Conservation (phyloP, 2,113 vertebrate genomes). For the Eptesicus fuscus region DNA sequence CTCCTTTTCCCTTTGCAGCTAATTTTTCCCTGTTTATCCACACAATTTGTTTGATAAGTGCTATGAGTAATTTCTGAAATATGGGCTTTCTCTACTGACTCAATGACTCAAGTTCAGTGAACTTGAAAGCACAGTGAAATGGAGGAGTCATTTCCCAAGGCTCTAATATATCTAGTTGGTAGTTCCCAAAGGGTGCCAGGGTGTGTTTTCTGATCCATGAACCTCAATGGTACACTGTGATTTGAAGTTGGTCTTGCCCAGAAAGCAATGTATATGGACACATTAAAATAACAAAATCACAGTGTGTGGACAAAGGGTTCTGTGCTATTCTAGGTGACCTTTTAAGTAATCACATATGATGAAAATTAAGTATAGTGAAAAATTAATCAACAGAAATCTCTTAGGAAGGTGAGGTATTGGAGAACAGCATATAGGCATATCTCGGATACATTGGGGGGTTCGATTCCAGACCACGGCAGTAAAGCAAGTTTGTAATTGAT, state of each 20-base stretch:
- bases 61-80: neutral
- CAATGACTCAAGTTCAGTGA: neutral
- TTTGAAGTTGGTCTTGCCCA: neutral
- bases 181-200: neutral
- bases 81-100: neutral
- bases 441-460: neutral
- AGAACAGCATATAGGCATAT: neutral
- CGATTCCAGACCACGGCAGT: neutral
- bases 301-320: neutral
- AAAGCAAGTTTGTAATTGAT: neutral
- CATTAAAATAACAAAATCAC: neutral
- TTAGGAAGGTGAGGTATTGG: neutral
- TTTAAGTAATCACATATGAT: neutral
- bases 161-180: neutral
- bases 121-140: neutral
- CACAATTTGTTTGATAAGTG: neutral
- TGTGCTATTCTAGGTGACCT: neutral
- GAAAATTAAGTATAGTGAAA: neutral
- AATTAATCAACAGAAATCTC: neutral
- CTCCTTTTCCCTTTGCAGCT: conserved; percentile 33
- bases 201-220: neutral
- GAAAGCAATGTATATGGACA: neutral
- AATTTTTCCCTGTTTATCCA: conserved; percentile 19
- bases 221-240: neutral
- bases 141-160: neutral